Base-by-base conservation (phyloP, 2,113 vertebrate species). In the Scortum barcoo region DNA sequence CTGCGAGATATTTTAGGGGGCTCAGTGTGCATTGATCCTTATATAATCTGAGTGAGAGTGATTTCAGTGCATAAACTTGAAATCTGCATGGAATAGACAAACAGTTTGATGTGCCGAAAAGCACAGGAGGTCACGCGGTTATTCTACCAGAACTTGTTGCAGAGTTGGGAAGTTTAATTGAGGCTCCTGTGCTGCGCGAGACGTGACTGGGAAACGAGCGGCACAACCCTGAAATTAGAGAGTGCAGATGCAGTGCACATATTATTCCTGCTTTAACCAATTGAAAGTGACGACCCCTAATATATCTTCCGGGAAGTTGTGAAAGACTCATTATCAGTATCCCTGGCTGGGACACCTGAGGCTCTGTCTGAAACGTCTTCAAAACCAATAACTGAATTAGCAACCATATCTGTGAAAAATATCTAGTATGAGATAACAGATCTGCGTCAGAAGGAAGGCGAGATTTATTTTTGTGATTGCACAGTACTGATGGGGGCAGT, bases 1-100 rank as follows among this genome's bases (percentile, higher is more conserved):
- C 53, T 60, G 24, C 57, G 58, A 79, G 67, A 78, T 68, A 36
- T 84, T 81, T 70, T 30, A 30, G 26, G 46, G 44, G 24, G 76
- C 58, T 83, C 63, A 69, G 30, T 72, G 70, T 81, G 51, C 79
- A 85, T 56, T 71, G 74, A 80, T 80, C 72, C 72, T 66, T 62
- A 62, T 56, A 57, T 80, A 73, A 86, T 86, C 76, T 83, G 80
- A 80, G 76, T 69, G 76, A 57, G 68, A 69, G 77, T 58, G 57
- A 80, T 80, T 80, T 76, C 66, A 76, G 60, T 62, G 66, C 28
- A 72, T 77, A 33, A 65, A 40, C 33, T 70, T 44, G n/a, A 66
- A 66, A 40, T 75, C 53, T 72, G 67, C 24, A 44, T 40, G 19
- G 71, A 76, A 54, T 48, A 72, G 30, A 53, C 53, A 40, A 81